Conservation (phyloP, 2,888 invertebrate genomes). For the Rotaria sp. region DNA sequence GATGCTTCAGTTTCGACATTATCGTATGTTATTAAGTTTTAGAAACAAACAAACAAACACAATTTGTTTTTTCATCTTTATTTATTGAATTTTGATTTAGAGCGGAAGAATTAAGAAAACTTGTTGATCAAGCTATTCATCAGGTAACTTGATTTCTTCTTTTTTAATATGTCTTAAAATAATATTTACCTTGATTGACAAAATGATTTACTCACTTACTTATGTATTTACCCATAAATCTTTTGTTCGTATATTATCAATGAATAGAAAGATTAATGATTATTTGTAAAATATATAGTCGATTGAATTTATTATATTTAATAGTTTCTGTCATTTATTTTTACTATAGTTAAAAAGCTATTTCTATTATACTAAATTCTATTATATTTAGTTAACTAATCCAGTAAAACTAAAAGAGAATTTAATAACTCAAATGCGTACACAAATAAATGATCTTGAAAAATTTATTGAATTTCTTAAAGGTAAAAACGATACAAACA, state of each 20-base stretch:
- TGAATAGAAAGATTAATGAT: too few species aligned
- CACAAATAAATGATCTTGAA: conserved; percentile 91
- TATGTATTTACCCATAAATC: neutral
- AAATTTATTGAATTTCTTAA: conserved; percentile 90
- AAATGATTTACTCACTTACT: too few species aligned
- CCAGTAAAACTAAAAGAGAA: conserved; percentile 91
- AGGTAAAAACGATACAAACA: conserved; percentile 56
- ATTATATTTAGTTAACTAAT: conserved; percentile 67
- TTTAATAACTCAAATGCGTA: conserved; percentile 83
- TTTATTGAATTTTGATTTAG: conserved; percentile 43
- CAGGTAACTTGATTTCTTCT: conserved; percentile 45
- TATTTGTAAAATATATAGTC: too few species aligned
- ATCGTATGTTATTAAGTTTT: neutral
- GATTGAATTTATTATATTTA: too few species aligned
- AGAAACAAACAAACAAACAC: neutral
- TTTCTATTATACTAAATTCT: too few species aligned
- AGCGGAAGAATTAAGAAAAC: conserved; percentile 51
- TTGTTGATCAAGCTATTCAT: conserved; percentile 54
- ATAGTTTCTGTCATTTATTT: too few species aligned
- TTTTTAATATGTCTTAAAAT: neutral
- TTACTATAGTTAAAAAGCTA: too few species aligned
- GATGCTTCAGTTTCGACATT: conserved; percentile 42
- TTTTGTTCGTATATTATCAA: too few species aligned
- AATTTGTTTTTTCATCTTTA: neutral
- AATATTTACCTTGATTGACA: neutral